A percentile compares a stretch with the other conserved stretches of the same genome.
phyloP scores from a whole-genome alignment of 2,888 invertebrate species.

The Cordilura impudica region DNA sequence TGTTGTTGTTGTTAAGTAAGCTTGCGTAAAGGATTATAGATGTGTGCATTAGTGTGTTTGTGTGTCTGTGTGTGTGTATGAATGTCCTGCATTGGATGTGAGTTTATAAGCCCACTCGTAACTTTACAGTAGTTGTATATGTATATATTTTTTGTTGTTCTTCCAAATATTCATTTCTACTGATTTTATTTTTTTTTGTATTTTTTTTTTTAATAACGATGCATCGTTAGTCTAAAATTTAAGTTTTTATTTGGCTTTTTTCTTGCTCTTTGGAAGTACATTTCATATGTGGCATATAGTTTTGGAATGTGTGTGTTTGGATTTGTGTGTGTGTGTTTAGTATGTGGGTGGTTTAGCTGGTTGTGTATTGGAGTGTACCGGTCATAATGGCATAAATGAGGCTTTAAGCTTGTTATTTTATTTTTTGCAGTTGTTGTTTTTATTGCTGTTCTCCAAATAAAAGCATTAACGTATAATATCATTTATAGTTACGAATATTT shows the following conservation, averaged over 20 bases:
- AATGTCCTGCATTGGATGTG: conserved; percentile 55
- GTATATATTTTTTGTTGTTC: not conserved
- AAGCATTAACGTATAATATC: conserved; percentile 5
- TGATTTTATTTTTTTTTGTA: conserved; percentile 14
- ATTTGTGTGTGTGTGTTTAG: not conserved
- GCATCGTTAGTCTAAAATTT: conserved; percentile 42
- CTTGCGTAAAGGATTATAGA: conserved; percentile 67
- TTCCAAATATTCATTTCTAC: conserved; percentile 44
- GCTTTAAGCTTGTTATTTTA: conserved; percentile 71
- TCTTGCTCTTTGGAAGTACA: not conserved
- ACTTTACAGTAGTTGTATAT: conserved; percentile 36
- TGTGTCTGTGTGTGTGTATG: conserved; percentile 5
- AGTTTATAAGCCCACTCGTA: conserved; percentile 64
- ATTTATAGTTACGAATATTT: conserved; percentile 46
- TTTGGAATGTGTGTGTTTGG: conserved; percentile 20
- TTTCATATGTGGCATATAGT: conserved; percentile 16
- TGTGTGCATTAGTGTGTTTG: conserved; percentile 31
- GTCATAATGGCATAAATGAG: conserved; percentile 71
- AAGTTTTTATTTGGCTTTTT: conserved; percentile 44
- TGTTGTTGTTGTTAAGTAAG: conserved; percentile 46
- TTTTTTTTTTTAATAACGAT: not conserved
- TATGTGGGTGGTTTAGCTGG: conserved; percentile 25
- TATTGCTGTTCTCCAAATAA: conserved; percentile 15
- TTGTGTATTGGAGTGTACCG: conserved; percentile 35
- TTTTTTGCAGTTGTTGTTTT: conserved; percentile 7